phyloP scores from a whole-genome alignment of 2,113 vertebrate genomes.

The Cromileptes altivelis region DNA sequence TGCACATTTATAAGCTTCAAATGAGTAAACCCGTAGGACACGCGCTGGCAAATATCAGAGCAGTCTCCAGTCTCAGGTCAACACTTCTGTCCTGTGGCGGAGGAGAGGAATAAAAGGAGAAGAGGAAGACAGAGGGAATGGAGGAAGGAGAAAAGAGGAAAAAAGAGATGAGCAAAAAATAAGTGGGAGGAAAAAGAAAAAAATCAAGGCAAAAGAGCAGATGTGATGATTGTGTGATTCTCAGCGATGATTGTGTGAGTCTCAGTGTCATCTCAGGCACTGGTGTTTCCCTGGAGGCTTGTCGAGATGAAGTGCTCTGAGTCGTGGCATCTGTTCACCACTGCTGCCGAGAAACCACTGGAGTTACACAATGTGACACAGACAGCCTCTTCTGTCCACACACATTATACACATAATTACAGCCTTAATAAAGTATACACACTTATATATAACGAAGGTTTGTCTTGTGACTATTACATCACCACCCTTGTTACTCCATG shows the following conservation, averaged over 20 bases:
- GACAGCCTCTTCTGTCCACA: constrained; percentile 10
- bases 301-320: constrained; percentile 43
- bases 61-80: constrained; percentile 33
- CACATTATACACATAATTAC: not conserved
- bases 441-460: not conserved
- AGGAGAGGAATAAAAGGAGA: constrained; percentile 10
- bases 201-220: constrained; percentile 31
- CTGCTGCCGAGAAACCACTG: constrained; percentile 30
- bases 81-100: constrained; percentile 27
- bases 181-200: not conserved
- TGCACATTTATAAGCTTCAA: constrained; percentile 60
- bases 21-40: constrained; percentile 50
- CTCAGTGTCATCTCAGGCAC: constrained; percentile 17
- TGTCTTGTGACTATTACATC: not conserved
- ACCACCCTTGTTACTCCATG: too few relatives aligned
- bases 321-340: constrained; percentile 39
- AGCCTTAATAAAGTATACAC: not conserved
- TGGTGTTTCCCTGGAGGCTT: constrained; percentile 40
- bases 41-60: constrained; percentile 51
- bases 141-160: not conserved
- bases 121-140: not conserved
- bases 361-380: constrained; percentile 18
- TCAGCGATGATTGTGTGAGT: constrained; percentile 13
- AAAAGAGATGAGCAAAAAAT: not conserved
- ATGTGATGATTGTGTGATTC: constrained; percentile 32